phyloP scores from a whole-genome alignment of 37 sponge, comb jelly and placozoan species.

The Spongilla lacustris region DNA sequence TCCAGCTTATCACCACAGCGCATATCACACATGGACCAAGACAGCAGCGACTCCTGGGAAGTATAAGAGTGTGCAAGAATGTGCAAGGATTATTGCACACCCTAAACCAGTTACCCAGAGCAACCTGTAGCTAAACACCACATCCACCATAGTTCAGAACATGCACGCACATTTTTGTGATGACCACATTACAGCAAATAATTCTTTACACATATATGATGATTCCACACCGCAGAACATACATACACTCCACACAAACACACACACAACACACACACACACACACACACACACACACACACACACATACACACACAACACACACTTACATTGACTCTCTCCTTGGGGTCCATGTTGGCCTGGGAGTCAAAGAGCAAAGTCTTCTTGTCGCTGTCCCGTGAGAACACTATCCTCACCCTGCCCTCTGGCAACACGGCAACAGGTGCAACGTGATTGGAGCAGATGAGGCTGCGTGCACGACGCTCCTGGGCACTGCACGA shows the following conservation, averaged over 20 bases:
- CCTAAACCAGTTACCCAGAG: too few species aligned
- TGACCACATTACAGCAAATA: too few species aligned
- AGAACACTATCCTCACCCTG: conserved; percentile 54
- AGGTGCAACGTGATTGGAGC: background rate
- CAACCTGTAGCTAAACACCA: too few species aligned
- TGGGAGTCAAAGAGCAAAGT: conserved; percentile 60
- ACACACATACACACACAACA: background rate
- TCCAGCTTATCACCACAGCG: conserved; percentile 21
- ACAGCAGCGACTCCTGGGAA: conserved; percentile 16
- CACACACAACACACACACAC: background rate
- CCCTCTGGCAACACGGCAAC: conserved; percentile 8
- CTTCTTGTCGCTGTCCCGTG: conserved; percentile 55
- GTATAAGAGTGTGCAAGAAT: too few species aligned
- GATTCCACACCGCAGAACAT: background rate
- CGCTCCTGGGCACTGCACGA: conserved; percentile 39
- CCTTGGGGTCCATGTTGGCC: conserved; percentile 17
- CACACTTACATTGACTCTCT: conserved; percentile 12
- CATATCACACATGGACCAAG: conserved; percentile 42
- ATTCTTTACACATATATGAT: too few species aligned
- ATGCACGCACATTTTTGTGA: background rate
- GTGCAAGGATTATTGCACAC: too few species aligned
- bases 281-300: background rate
- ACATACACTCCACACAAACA: background rate
- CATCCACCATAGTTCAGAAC: background rate
- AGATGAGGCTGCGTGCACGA: conserved; percentile 29